These are phyloP conservation scores for Gobius niger DNA, from an alignment of 2,113 vertebrate species.

Conservation along the genomic window DNA sequence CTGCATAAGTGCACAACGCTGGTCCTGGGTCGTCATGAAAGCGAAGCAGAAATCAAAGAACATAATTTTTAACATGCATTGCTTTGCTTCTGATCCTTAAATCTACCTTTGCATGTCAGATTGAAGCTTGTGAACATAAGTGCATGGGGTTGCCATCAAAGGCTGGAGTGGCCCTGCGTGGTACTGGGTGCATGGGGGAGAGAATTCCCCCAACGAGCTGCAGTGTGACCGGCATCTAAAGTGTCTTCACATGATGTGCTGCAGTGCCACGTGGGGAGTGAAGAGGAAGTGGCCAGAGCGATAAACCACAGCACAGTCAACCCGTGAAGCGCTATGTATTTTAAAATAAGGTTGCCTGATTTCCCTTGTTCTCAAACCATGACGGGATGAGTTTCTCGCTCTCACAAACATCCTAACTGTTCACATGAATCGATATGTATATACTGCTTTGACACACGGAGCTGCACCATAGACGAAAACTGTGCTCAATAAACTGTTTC, in stretches of 20 bases:
- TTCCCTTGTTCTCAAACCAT: too few relatives aligned
- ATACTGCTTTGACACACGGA: too few relatives aligned
- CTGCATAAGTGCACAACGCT: background rate
- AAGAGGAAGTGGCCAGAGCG: slow-evolving; percentile 3
- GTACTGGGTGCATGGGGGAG: background rate
- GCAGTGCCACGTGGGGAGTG: slow-evolving; percentile 15
- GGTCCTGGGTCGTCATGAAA: slow-evolving; percentile 7
- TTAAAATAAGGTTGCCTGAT: too few relatives aligned
- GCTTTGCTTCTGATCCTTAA: slow-evolving; percentile 6
- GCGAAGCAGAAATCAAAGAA: slow-evolving; percentile 19
- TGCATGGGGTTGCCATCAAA: slow-evolving; percentile 19
- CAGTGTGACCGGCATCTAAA: slow-evolving; percentile 15
- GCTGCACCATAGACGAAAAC: too few relatives aligned
- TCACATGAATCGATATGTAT: too few relatives aligned
- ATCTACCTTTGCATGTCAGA: slow-evolving; percentile 20
- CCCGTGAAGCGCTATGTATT: background rate
- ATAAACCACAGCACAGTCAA: slow-evolving; percentile 11
- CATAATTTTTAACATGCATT: slow-evolving; percentile 3
- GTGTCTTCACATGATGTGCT: slow-evolving; percentile 17
- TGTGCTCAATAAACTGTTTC: too few relatives aligned
- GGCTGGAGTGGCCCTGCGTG: background rate
- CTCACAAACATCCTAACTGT: too few relatives aligned
- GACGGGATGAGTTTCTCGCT: too few relatives aligned
- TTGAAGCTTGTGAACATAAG: background rate
- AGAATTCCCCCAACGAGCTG: slow-evolving; percentile 10